Percentiles rank a stretch among this genome's conserved stretches.
phyloP scores from a whole-genome alignment of 2,797 vertebrate genomes.

The Lithobates pipiens region DNA sequence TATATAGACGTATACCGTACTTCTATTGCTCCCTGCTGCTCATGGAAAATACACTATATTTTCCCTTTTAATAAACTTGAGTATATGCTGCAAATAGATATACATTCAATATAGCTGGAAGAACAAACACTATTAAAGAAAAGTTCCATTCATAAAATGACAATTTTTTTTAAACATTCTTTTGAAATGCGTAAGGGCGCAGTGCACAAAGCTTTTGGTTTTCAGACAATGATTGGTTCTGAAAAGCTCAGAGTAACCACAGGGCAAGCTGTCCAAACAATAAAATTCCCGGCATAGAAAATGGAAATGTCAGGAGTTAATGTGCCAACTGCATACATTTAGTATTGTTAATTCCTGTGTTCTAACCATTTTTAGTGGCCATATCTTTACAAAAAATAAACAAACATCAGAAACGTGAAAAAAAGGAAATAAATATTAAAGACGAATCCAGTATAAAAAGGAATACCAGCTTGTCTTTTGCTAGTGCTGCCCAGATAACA shows the following conservation, averaged over 20 bases:
- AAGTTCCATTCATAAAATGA: background rate
- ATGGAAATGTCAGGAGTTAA: slow-evolving; percentile 33
- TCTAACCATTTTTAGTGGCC: background rate
- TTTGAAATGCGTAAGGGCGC: background rate
- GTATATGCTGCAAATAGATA: no score
- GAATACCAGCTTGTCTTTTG: no score
- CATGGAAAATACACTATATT: no score
- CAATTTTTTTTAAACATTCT: background rate
- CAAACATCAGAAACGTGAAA: no score
- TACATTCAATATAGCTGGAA: no score
- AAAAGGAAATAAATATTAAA: no score
- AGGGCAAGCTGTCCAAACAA: slow-evolving; percentile 45
- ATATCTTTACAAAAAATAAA: no score
- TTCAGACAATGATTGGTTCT: slow-evolving; percentile 38
- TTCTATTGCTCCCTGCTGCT: no score
- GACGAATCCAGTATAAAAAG: no score
- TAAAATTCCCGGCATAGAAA: background rate
- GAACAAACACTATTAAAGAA: background rate
- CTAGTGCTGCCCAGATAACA: no score
- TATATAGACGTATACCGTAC: no score
- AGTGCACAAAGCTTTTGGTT: background rate
- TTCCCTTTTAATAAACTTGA: no score
- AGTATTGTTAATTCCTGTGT: slow-evolving; percentile 8
- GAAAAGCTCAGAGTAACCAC: slow-evolving; percentile 36
- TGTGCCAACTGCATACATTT: slow-evolving; percentile 8